Base-by-base conservation (phyloP, 64 coral and sea anemone genomes). In the Actinia equina region DNA sequence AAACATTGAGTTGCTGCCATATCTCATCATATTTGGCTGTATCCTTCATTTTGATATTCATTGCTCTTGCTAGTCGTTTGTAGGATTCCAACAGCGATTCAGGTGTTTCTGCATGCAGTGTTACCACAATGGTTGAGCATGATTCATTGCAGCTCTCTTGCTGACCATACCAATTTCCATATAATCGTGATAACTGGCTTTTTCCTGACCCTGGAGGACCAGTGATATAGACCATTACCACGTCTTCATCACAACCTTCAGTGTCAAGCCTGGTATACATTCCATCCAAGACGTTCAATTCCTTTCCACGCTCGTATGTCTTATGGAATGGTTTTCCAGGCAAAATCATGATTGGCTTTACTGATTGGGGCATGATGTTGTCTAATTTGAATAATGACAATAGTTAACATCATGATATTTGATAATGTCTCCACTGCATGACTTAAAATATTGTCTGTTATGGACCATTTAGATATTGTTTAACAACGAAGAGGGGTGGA, bases 161-260 rank as follows among this genome's bases (percentile, higher is more conserved):
- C 11, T 89, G 64, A 44, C 83, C 26, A 61, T 84, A 96, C 63
- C 52, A 54, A 80, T 87, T 62, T 10, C 91, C 91, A 51, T 90
- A 93, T 25, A 89, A 88, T 71, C 94, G 91, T 55, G 91, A 90
- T 20, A 96, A 58, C 65, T 96, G 91, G 17, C 87, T 96, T 49
- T 96, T 96, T 4, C 94, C 94, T 81, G 91, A 93, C 2, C 94
- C 94, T 7, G 94, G 94, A n/a, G 94, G 91, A 5, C 94, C 94
- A 46, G 91, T 96, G 15, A 96, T 44, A 63, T 87, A 96, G 15
- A 98, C 86, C 22, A 37, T 88, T 0, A 79, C 30, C 15, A 98
- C 92, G 53, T 83, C 82, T 19, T 71, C 49, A 61, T 1, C 17
- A 13, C 77, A 17, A 5, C 14, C 85, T 17, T n/a, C 78, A 12